Percentiles rank a stretch among this genome's conserved stretches.
These are phyloP conservation scores for Setophaga kirtlandii DNA, from an alignment of 2,113 vertebrate genomes.

Conservation along the genomic window DNA sequence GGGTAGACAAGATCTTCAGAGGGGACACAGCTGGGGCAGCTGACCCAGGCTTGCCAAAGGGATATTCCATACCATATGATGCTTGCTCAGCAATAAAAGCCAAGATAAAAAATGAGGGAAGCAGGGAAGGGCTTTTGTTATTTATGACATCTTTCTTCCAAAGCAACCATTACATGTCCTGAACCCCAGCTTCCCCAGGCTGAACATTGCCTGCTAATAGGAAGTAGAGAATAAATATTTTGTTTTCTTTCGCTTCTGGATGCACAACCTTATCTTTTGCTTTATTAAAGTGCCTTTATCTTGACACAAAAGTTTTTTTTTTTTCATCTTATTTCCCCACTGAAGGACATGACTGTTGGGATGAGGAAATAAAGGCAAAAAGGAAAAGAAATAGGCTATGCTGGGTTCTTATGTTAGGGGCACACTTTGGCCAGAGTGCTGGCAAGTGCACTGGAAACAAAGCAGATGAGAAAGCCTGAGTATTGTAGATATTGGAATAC, in stretches of 20 bases:
- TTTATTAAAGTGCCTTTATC: not conserved
- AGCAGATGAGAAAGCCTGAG: not conserved
- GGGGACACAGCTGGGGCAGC: no score
- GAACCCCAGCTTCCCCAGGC: not conserved
- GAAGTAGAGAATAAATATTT: not conserved
- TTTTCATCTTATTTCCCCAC: not conserved
- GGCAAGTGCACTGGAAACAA: not conserved
- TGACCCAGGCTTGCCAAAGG: not conserved
- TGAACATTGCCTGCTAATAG: not conserved
- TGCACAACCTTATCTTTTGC: not conserved
- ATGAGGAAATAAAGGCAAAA: not conserved
- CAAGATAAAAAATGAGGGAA: not conserved
- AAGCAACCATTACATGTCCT: not conserved
- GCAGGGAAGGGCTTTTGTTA: not conserved
- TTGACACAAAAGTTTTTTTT: not conserved
- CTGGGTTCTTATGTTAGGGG: not conserved
- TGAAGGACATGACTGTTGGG: not conserved
- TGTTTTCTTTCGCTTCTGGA: not conserved
- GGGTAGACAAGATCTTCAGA: not conserved
- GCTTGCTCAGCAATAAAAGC: not conserved
- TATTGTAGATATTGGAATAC: accelerated
- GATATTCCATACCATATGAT: not conserved
- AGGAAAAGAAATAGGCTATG: not conserved
- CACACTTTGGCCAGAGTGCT: not conserved
- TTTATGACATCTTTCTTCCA: not conserved